Percentiles rank a stretch among this genome's conserved stretches.
Evolutionary conservation across 2,113 vertebrate species (phyloP).

Genomic region (Mandrillus leucophaeus): DNA sequence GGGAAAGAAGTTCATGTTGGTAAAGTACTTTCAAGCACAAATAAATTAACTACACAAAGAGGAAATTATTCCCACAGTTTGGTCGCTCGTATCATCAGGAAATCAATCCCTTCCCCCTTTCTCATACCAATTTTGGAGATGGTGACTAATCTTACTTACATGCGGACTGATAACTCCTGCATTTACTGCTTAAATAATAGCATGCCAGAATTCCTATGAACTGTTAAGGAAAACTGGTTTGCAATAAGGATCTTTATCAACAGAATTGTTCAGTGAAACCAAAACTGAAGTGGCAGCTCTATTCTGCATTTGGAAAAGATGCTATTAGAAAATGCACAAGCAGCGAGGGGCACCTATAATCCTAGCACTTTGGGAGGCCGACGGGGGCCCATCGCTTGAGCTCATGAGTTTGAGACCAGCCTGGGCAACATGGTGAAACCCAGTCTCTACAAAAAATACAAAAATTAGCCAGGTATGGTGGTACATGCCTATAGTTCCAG

Average conservation of each 20-base stretch:
- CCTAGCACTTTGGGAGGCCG: too few species aligned
- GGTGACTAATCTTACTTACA: conserved; percentile 46
- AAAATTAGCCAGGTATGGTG: too few species aligned
- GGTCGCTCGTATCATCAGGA: conserved; percentile 54
- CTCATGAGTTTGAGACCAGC: too few species aligned
- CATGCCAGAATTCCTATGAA: conserved; percentile 38
- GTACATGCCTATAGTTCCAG: too few species aligned
- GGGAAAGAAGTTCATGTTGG: not conserved
- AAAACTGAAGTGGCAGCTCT: conserved; percentile 46
- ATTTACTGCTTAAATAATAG: conserved; percentile 57
- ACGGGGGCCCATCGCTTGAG: too few species aligned
- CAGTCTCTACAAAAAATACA: too few species aligned
- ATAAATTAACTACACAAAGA: not conserved
- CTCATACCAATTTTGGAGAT: conserved; percentile 29
- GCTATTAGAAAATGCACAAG: conserved; percentile 41
- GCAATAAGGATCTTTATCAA: conserved; percentile 57
- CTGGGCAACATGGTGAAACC: too few species aligned
- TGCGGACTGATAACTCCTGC: conserved; percentile 3
- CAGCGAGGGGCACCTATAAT: not conserved
- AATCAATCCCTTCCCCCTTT: conserved; percentile 28
- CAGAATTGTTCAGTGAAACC: conserved; percentile 48
- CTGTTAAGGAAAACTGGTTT: conserved; percentile 56
- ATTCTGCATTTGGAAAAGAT: conserved; percentile 24
- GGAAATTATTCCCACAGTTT: conserved; percentile 43
- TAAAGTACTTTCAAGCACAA: not conserved